phyloP scores from a whole-genome alignment of 2,888 invertebrate species.

The Cantharis rustica region DNA sequence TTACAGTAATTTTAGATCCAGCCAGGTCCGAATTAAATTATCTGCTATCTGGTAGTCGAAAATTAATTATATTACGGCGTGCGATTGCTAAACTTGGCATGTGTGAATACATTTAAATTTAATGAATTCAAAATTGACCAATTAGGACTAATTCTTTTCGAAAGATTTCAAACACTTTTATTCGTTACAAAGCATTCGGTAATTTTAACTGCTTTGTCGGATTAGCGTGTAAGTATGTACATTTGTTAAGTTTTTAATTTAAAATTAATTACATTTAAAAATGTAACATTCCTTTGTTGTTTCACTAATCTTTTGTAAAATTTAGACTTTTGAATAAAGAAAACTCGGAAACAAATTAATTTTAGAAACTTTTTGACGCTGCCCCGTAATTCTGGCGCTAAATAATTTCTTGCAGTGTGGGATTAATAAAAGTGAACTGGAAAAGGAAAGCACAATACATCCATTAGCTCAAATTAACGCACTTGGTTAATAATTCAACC shows the following conservation, averaged over 20 bases:
- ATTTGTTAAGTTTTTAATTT: background rate
- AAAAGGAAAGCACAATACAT: background rate
- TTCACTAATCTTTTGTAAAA: too few species aligned
- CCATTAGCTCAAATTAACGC: background rate
- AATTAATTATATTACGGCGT: constrained; percentile 6
- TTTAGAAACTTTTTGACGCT: background rate
- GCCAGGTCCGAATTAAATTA: constrained; percentile 18
- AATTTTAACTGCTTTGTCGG: background rate
- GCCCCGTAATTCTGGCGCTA: background rate
- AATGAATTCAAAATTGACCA: background rate
- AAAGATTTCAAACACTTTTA: background rate
- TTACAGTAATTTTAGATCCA: constrained; percentile 16
- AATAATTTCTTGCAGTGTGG: background rate
- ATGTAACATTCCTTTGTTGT: too few species aligned
- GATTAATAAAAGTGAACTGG: background rate
- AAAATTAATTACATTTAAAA: too few species aligned
- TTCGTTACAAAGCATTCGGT: too few species aligned
- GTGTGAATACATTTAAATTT: background rate
- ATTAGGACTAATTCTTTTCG: background rate
- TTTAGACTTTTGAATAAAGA: background rate
- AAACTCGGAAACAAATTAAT: background rate
- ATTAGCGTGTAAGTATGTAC: background rate
- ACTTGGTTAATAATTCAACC: background rate
- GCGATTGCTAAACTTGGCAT: constrained; percentile 11
- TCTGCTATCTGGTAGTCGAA: constrained; percentile 10